Percentiles rank a stretch among this genome's conserved stretches.
Conservation (phyloP, 2,888 invertebrate species). For the Adelphocoris suturalis region DNA sequence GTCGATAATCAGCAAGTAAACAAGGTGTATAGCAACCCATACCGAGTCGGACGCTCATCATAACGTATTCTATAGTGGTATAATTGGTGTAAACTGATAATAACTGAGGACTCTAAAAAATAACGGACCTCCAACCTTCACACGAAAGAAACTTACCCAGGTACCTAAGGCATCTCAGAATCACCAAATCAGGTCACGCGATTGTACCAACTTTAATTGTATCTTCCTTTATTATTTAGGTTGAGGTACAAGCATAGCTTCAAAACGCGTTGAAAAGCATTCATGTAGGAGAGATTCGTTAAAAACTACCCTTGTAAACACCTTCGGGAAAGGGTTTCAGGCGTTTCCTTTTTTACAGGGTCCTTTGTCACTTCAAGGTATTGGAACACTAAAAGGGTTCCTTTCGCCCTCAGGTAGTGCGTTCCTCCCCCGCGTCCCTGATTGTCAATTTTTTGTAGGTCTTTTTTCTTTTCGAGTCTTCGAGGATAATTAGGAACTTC, state of each 20-base stretch:
- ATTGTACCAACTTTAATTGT: slow-evolving; percentile 30
- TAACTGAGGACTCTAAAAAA: not conserved
- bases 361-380: slow-evolving; percentile 1
- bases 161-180: not conserved
- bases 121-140: not conserved
- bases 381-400: not conserved
- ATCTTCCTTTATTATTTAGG: not conserved
- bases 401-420: not conserved
- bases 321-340: not conserved
- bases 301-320: slow-evolving; percentile 28
- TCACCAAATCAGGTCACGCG: slow-evolving; percentile 34
- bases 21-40: no score
- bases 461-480: not conserved
- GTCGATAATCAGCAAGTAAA: no score
- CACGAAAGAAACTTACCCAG: not conserved
- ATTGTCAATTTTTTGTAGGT: not conserved
- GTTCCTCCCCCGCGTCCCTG: not conserved
- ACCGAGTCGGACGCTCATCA: no score
- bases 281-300: not conserved
- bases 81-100: not conserved
- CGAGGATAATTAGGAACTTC: not conserved
- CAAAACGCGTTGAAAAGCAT: not conserved
- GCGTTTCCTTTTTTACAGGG: not conserved
- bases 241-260: not conserved
- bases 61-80: not conserved